phyloP scores from a whole-genome alignment of 2,797 vertebrate genomes.

The Miichthys miiuy region DNA sequence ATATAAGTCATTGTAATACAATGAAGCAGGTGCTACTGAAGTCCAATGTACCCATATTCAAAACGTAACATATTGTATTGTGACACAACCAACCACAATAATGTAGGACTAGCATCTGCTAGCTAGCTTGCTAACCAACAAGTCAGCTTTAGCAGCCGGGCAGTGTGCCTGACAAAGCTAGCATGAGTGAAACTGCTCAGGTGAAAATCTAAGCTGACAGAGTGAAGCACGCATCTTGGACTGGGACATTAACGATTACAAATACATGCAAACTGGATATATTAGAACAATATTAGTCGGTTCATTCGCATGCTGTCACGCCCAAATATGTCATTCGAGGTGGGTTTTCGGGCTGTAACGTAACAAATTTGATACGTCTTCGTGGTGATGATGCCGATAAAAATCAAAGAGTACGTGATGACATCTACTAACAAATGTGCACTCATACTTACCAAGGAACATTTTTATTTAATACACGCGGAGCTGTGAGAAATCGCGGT shows the following conservation, averaged over 20 bases:
- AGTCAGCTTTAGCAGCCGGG: slow-evolving; percentile 49
- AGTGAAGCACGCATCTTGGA: neutral
- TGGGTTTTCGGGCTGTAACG: slow-evolving; percentile 67
- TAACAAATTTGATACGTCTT: slow-evolving; percentile 75
- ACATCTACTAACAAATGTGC: slow-evolving; percentile 50
- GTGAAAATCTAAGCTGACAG: slow-evolving; percentile 20
- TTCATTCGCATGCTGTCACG: slow-evolving; percentile 79
- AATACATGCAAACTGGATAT: neutral
- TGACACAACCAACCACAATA: slow-evolving; percentile 3
- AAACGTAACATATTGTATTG: neutral
- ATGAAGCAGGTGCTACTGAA: neutral
- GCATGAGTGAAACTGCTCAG: slow-evolving; percentile 39
- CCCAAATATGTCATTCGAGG: slow-evolving; percentile 81
- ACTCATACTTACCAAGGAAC: slow-evolving; percentile 80
- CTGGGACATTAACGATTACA: neutral
- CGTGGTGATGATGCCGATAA: slow-evolving; percentile 64
- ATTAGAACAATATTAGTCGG: slow-evolving; percentile 21
- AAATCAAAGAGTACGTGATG: slow-evolving; percentile 61
- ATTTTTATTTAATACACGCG: slow-evolving; percentile 60
- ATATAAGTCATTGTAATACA: neutral
- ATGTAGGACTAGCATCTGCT: slow-evolving; percentile 52
- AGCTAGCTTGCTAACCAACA: slow-evolving; percentile 71
- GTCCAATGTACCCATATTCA: neutral
- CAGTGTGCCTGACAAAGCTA: slow-evolving; percentile 50
- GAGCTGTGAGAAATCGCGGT: slow-evolving; percentile 36